Evolutionary conservation across 2,113 vertebrate species (phyloP).

Genomic region (Leiothrix lutea): DNA sequence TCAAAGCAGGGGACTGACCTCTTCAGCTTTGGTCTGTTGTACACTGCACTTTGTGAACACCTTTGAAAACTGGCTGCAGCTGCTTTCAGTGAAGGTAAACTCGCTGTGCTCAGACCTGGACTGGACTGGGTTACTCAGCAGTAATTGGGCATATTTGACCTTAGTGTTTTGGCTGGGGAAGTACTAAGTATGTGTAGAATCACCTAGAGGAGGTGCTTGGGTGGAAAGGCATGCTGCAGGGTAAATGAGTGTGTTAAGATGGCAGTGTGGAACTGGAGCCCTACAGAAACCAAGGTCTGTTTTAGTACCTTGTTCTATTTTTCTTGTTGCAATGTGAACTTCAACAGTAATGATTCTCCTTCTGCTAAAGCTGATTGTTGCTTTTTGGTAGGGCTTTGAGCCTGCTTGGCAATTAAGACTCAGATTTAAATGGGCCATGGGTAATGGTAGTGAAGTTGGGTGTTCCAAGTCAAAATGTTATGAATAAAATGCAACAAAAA

Average conservation of each 20-base stretch:
- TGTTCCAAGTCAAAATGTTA: not conserved
- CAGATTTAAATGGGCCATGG: not conserved
- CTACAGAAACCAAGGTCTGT: not conserved
- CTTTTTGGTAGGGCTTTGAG: not conserved
- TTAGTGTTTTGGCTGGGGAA: not conserved
- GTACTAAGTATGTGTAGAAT: not conserved
- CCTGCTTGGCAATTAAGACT: not conserved
- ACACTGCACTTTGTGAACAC: rapidly evolving
- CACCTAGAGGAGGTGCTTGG: not conserved
- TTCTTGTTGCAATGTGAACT: not conserved
- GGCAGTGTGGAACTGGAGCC: not conserved
- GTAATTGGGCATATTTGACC: not conserved
- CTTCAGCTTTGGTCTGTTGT: not conserved
- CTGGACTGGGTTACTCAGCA: not conserved
- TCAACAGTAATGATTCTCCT: not conserved
- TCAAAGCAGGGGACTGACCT: not conserved
- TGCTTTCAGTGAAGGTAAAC: not conserved
- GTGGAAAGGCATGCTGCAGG: not conserved
- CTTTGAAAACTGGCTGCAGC: not conserved
- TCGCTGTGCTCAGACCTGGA: not conserved
- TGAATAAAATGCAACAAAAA: not conserved
- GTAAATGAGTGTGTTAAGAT: not conserved
- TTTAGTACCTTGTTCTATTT: not conserved
- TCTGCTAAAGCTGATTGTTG: not conserved
- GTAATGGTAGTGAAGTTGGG: not conserved